A percentile compares a stretch with the other conserved stretches of the same genome.
phyloP scores from a whole-genome alignment of 2,113 vertebrate genomes.

The Ceyx margarethae region DNA sequence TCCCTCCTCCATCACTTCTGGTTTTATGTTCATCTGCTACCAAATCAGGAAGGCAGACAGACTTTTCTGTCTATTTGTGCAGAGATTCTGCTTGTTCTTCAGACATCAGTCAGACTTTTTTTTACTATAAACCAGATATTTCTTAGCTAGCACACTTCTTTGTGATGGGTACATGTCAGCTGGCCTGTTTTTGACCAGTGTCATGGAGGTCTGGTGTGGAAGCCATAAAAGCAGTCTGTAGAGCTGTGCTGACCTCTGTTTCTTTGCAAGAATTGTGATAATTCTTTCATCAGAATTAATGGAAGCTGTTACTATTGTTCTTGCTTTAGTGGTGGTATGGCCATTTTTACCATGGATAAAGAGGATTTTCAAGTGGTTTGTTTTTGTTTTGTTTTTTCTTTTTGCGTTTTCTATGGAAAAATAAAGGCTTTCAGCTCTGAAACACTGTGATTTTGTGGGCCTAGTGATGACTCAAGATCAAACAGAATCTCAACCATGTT shows the following conservation, averaged over 20 bases:
- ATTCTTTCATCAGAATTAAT: not conserved
- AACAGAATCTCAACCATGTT: not conserved
- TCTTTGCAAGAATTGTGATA: not conserved
- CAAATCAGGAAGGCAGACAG: constrained; percentile 3
- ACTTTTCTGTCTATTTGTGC: not conserved
- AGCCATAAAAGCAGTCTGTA: not conserved
- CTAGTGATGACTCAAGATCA: not conserved
- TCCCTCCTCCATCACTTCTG: not conserved
- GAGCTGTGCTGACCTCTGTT: not conserved
- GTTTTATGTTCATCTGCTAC: not conserved
- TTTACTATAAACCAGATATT: not conserved
- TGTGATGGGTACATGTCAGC: not conserved
- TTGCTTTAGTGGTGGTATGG: not conserved
- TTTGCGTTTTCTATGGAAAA: constrained; percentile 16
- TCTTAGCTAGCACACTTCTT: not conserved
- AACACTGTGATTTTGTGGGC: not conserved
- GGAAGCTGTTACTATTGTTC: not conserved
- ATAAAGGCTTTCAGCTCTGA: not conserved
- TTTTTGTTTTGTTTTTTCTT: not conserved
- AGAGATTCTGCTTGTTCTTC: not conserved
- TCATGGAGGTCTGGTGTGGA: not conserved
- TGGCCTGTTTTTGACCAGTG: not conserved
- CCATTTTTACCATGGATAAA: constrained; percentile 13
- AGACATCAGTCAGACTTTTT: not conserved
- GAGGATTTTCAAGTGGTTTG: not conserved